Percentiles rank a stretch among this genome's conserved stretches.
phyloP scores from a whole-genome alignment of 2,113 vertebrate species.

The Barnardius zonarius region DNA sequence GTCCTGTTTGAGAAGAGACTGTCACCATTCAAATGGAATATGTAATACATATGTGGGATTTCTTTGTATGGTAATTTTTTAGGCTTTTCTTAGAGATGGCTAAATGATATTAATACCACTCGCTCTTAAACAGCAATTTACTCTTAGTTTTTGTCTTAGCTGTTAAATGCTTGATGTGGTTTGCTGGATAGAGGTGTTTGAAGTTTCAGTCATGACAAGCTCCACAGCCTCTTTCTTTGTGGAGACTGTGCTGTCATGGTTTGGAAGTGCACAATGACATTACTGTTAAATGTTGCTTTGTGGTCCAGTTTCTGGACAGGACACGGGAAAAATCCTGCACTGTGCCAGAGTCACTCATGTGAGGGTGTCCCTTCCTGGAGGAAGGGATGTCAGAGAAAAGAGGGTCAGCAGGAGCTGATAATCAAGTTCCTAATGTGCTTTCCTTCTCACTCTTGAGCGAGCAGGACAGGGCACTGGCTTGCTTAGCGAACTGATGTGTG shows the following conservation, averaged over 20 bases:
- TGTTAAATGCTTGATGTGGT: neutral
- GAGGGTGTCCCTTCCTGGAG: neutral
- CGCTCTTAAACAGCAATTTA: neutral
- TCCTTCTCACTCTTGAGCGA: neutral
- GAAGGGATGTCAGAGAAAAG: neutral
- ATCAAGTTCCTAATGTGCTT: accelerated
- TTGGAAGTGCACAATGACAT: neutral
- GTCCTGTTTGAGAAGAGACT: neutral
- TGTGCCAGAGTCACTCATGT: neutral
- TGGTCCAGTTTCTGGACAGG: neutral
- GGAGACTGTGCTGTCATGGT: accelerated
- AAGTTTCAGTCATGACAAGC: neutral
- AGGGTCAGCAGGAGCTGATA: neutral
- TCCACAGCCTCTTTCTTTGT: neutral
- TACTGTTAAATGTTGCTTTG: neutral
- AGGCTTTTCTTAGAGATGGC: neutral
- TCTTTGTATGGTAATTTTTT: neutral
- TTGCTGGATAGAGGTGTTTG: neutral
- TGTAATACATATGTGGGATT: accelerated
- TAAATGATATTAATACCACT: neutral
- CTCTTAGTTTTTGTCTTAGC: neutral
- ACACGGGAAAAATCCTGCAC: accelerated
- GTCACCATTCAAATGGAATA: neutral
- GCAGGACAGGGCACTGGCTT: neutral
- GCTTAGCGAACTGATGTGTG: neutral